Evolutionary conservation across 2,113 vertebrate genomes (phyloP).

Genomic region (Heterochromis multidens): DNA sequence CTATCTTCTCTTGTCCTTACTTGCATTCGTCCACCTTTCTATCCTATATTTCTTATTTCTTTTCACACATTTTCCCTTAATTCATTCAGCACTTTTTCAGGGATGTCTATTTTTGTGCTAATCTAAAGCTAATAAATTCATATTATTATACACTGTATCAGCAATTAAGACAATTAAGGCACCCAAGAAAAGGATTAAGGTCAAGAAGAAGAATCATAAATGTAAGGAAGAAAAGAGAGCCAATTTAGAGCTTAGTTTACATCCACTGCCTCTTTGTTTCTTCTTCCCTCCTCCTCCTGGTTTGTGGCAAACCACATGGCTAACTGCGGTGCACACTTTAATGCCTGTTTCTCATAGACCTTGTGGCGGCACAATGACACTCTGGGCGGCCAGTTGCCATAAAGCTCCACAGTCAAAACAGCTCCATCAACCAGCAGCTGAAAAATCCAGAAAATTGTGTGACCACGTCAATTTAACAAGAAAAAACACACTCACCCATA

Average conservation of each 20-base stretch:
- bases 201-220: background rate
- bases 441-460: background rate
- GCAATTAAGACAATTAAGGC: background rate
- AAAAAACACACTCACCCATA: background rate
- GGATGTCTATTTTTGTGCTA: background rate
- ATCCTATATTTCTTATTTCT: background rate
- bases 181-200: background rate
- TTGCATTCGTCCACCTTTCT: background rate
- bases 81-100: background rate
- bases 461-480: background rate
- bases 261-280: background rate
- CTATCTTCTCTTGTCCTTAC: background rate
- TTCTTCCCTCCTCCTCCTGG: background rate
- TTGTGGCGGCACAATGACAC: slow-evolving; percentile 38
- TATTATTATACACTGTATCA: background rate
- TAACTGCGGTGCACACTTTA: slow-evolving; percentile 16
- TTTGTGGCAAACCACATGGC: slow-evolving; percentile 19
- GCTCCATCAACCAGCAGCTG: slow-evolving; percentile 13
- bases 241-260: background rate
- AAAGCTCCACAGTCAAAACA: slow-evolving; percentile 42
- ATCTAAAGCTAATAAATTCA: background rate
- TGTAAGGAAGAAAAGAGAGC: background rate
- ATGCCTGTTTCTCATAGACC: slow-evolving; percentile 32
- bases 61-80: background rate
- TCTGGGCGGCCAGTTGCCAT: slow-evolving; percentile 23